Percentiles rank a stretch among this genome's conserved stretches.
phyloP scores from a whole-genome alignment of 2,888 invertebrate genomes.

The Tachina grossa region DNA sequence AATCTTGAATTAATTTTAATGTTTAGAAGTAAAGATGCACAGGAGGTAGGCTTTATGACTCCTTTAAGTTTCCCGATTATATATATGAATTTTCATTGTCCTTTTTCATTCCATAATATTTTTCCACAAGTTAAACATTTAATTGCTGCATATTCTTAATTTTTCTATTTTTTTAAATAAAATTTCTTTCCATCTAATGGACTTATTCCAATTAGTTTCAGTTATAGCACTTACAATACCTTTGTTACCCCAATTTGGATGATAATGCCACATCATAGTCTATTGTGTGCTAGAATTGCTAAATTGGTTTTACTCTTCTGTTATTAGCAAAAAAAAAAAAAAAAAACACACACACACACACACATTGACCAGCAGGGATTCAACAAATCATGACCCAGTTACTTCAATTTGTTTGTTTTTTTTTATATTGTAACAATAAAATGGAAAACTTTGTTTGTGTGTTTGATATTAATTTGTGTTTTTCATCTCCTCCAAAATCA shows the following conservation, averaged over 20 bases:
- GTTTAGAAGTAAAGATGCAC: too few relatives aligned
- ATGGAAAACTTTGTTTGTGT: constrained; percentile 20
- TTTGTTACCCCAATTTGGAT: constrained; percentile 58
- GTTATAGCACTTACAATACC: constrained; percentile 54
- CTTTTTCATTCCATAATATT: too few relatives aligned
- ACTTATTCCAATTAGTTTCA: constrained; percentile 67
- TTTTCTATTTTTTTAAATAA: not conserved
- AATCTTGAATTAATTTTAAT: too few relatives aligned
- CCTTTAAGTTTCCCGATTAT: too few relatives aligned
- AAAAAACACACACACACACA: not conserved
- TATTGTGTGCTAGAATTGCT: constrained; percentile 27
- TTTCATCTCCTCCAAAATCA: constrained; percentile 27
- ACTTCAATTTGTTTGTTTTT: constrained; percentile 32
- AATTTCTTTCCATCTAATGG: constrained; percentile 49
- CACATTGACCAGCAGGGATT: constrained; percentile 46
- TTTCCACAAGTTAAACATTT: not conserved
- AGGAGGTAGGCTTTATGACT: too few relatives aligned
- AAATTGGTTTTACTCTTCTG: constrained; percentile 17
- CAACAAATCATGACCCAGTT: constrained; percentile 66
- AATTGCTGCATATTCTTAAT: not conserved
- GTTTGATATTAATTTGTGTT: constrained; percentile 61
- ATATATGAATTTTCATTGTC: too few relatives aligned
- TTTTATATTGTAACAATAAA: constrained; percentile 5
- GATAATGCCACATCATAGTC: constrained; percentile 57
- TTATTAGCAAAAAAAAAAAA: constrained; percentile 1